Percentiles rank a stretch among this genome's conserved stretches.
phyloP scores from a whole-genome alignment of 2,888 invertebrate genomes.

The Pammene aurita region DNA sequence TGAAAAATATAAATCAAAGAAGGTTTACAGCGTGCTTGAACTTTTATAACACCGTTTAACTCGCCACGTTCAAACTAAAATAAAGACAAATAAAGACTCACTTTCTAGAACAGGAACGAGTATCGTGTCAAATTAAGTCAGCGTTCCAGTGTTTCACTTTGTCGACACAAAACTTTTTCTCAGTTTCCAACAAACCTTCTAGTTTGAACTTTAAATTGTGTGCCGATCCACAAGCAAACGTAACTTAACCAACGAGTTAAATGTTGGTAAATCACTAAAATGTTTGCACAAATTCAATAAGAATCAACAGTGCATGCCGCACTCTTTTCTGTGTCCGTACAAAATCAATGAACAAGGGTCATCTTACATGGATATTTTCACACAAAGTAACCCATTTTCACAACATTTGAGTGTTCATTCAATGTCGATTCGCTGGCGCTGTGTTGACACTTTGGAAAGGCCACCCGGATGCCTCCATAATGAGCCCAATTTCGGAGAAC shows the following conservation, averaged over 20 bases:
- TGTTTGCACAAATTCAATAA: neutral
- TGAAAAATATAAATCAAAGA: too few species aligned
- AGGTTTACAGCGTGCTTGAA: too few species aligned
- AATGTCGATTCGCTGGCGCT: neutral
- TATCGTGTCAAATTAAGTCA: too few species aligned
- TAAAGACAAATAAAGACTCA: too few species aligned
- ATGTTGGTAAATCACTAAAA: neutral
- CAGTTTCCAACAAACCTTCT: neutral
- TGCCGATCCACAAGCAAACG: neutral
- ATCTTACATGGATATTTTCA: neutral
- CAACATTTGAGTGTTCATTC: neutral
- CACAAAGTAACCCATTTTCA: neutral
- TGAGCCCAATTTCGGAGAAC: constrained; percentile 26
- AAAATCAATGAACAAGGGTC: too few species aligned
- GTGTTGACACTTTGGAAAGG: constrained; percentile 24
- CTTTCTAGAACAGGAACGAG: neutral
- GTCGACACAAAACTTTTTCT: neutral
- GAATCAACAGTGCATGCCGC: neutral
- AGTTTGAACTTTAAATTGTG: constrained; percentile 1
- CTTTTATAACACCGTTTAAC: too few species aligned
- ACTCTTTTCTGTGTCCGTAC: neutral
- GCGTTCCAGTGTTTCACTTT: neutral
- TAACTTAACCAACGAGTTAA: neutral
- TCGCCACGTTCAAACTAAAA: too few species aligned
- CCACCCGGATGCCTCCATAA: constrained; percentile 32